Evolutionary conservation across 2,797 vertebrate genomes (phyloP).

Genomic region (Typhlichthys subterraneus): DNA sequence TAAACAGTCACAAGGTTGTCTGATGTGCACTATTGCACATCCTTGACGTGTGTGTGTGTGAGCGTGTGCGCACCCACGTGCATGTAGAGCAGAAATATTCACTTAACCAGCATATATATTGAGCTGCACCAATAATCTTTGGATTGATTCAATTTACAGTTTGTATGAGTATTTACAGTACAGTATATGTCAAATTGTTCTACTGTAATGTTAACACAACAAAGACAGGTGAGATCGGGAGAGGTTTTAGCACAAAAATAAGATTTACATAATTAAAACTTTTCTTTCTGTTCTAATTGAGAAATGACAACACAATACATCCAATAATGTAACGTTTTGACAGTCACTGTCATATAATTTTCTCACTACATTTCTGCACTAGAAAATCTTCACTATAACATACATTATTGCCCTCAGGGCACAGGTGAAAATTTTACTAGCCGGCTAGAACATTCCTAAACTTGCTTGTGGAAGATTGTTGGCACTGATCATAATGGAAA

Average conservation of each 20-base stretch:
- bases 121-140: too few relatives aligned
- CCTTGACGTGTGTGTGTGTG: conserved; percentile 9
- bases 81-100: background rate
- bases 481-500: conserved; percentile 11
- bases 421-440: conserved; percentile 19
- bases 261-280: background rate
- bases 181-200: too few relatives aligned
- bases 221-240: too few relatives aligned
- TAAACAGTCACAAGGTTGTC: conserved; percentile 58
- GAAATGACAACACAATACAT: background rate
- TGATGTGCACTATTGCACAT: conserved; percentile 16
- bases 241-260: background rate
- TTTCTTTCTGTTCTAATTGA: background rate
- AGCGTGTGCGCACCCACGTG: too few relatives aligned
- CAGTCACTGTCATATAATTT: background rate
- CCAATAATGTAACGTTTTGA: background rate
- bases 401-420: conserved; percentile 22
- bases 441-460: conserved; percentile 18
- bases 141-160: background rate
- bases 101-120: too few relatives aligned
- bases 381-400: conserved; percentile 36
- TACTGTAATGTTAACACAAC: too few relatives aligned
- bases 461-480: conserved; percentile 17
- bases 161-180: background rate
- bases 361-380: conserved; percentile 13